A percentile compares a stretch with the other conserved stretches of the same genome.
These are phyloP conservation scores for Hydrozoanthus tunicans DNA, from an alignment of 64 coral and sea anemone genomes.

Conservation along the genomic window DNA sequence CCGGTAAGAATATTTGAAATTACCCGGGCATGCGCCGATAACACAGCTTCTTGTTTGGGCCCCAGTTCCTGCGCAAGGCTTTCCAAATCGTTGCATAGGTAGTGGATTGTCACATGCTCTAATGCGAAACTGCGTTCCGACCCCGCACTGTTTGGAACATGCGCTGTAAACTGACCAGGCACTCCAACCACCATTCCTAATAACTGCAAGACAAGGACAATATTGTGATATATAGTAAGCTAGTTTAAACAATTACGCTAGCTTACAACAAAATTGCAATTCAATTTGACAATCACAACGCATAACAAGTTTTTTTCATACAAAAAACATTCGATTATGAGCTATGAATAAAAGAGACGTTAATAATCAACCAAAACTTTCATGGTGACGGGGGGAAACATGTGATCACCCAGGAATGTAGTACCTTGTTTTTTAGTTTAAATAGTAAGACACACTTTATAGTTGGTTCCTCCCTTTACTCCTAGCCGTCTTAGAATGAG, in stretches of 20 bases:
- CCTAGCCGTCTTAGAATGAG: too few species aligned
- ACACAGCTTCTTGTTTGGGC: neutral
- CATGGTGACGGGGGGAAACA: too few species aligned
- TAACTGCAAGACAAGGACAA: neutral
- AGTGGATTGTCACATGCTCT: conserved; percentile 40
- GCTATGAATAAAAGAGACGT: too few species aligned
- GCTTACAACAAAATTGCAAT: neutral
- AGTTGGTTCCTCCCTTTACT: too few species aligned
- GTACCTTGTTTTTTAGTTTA: too few species aligned
- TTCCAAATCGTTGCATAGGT: neutral
- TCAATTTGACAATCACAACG: neutral
- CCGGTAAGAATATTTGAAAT: too few species aligned
- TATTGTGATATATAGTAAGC: neutral
- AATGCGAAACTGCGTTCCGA: neutral
- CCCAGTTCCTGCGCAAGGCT: conserved; percentile 1
- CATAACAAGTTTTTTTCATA: neutral
- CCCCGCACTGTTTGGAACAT: conserved; percentile 34
- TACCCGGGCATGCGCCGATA: conserved; percentile 16
- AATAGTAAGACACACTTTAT: too few species aligned
- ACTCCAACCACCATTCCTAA: neutral
- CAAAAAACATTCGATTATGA: too few species aligned
- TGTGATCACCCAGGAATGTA: too few species aligned
- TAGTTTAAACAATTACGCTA: neutral
- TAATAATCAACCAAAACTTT: too few species aligned
- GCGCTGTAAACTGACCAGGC: neutral